Base-by-base conservation (phyloP, 2,113 vertebrate genomes). In the Rhinopomastus cyanomelas region DNA sequence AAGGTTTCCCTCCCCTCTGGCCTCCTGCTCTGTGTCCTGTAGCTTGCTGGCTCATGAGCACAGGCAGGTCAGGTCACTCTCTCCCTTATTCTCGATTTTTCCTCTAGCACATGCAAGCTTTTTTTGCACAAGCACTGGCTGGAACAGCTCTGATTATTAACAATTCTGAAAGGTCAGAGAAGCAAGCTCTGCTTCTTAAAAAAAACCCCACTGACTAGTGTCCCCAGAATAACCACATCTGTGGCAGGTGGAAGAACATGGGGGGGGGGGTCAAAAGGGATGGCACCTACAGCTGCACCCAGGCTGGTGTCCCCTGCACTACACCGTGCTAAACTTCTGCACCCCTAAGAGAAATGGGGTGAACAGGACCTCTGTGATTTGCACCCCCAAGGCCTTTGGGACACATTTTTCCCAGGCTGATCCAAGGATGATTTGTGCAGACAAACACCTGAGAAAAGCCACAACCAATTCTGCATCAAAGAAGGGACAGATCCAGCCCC, bases 281-380 rank as follows among this genome's bases (percentile, higher is more conserved):
- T 21, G 69, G 53, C 76, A 80, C 72, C 83, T 74, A 76, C 20
- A 0, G 59, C 30, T n/a, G 32, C 42, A 36, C 66, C 34, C 1
- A 0, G 44, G 42, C 67, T 34, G 30, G 42, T 59, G 62, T 20
- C 36, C 71, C 37, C 25, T 12, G 23, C 34, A 14, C 34, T 0
- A 0, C 1, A 2, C 32, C 19, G 5, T 32, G 23, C 69, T 52
- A 42, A 65, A 2, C 34, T 36, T 8, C 64, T 0, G 23, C 12
- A 22, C 9, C 6, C 48, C 74, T 1, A 0, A 0, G 8, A 37
- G 17, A 19, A 37, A 19, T 1, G 16, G 15, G 3, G 61, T 13
- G 52, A 8, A 6, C 48, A 39, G 3, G 22, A 2, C 12, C 52
- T 14, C 52, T 4, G 65, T 3, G 29, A 34, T 46, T 52, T 16